Base-by-base conservation (phyloP, 2,888 invertebrate species). In the Molorchus minor region DNA sequence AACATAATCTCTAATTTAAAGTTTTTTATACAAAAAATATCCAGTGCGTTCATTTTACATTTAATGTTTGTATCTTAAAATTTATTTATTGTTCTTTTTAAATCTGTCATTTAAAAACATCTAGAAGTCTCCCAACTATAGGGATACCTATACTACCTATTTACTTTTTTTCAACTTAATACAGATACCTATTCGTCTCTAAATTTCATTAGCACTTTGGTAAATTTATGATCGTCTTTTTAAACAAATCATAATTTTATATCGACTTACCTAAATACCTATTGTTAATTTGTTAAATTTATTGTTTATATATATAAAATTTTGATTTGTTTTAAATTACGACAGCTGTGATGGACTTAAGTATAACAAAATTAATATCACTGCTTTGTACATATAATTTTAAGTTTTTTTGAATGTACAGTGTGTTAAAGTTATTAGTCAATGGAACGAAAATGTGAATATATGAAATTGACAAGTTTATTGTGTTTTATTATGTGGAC, bases 401-500 rank as follows among this genome's bases (percentile, higher is more conserved):
- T 78, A 78, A 78, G 77, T 79, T 78, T 74, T n/a, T 79, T 80
- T 77, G 76, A 78, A 77, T 81, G 81, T 81, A 80, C 79, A 81
- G 79, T 78, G 79, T 80, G 81, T 80, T 79, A 78, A 73, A 77
- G 71, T 75, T 73, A 75, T 78, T 80, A 81, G 80, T 80, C 76
- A 79, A 77, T 80, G 80, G 79, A 79, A 77, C 77, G 78, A 79
- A 78, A 77, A 75, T 80, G 80, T 80, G 79, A 80, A 80, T 80
- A 80, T 81, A 80, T 77, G 77, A 80, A 77, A 78, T 78, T 80
- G 77, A 74, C 71, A 77, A 80, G 79, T 80, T 80, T 71, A 46
- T 58, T 61, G 59, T 58, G 65, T 69, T 69, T 68, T 59, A 69
- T 71, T 71, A 59, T 38, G 49, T 43, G 19, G 47, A 16, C 12